Conservation (phyloP, 2,888 invertebrate species). For the Tyria jacobaeae region DNA sequence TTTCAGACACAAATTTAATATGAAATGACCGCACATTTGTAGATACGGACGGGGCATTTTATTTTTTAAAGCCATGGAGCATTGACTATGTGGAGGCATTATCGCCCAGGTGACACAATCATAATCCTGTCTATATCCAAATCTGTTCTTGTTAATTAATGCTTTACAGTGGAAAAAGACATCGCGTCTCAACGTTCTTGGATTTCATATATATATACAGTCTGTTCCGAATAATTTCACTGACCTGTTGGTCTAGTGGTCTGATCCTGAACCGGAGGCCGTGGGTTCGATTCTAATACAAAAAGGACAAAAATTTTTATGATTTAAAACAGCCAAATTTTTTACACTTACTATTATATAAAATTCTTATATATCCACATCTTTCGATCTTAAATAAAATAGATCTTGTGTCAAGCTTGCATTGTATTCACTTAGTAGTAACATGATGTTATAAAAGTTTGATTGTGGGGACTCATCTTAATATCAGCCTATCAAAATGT, state of each 20-base stretch:
- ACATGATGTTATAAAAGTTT: not conserved
- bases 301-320: too few relatives aligned
- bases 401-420: not conserved
- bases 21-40: not conserved
- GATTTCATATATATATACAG: too few relatives aligned
- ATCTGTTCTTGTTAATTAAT: not conserved
- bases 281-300: too few relatives aligned
- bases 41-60: not conserved
- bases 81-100: not conserved
- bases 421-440: not conserved
- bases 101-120: too few relatives aligned
- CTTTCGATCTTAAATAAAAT: too few relatives aligned
- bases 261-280: too few relatives aligned
- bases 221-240: too few relatives aligned
- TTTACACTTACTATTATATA: too few relatives aligned
- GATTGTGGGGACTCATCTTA: not conserved
- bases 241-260: too few relatives aligned
- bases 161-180: not conserved
- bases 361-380: too few relatives aligned
- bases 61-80: not conserved
- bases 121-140: not conserved
- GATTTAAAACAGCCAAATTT: too few relatives aligned
- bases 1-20: not conserved
- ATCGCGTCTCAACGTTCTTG: constrained; percentile 5
- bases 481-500: not conserved